These are phyloP conservation scores for Microplitis manilae DNA, from an alignment of 2,888 invertebrate genomes.

Conservation along the genomic window DNA sequence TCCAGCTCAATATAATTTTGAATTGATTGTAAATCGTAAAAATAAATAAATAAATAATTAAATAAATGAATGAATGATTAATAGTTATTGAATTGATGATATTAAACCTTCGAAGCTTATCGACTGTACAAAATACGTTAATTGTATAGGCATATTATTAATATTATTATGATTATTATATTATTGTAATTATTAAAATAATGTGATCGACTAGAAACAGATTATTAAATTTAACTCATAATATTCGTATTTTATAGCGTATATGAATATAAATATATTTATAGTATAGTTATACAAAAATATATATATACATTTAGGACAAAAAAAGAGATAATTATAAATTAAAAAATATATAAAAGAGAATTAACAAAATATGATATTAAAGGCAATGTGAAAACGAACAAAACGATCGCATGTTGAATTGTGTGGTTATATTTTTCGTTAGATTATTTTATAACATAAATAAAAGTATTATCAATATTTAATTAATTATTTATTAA, in stretches of 20 bases:
- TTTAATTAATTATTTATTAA: background rate
- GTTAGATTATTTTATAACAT: background rate
- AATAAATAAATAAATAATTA: conserved; percentile 46
- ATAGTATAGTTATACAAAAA: too few species aligned
- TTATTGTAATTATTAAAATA: conserved; percentile 58
- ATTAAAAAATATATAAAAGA: conserved; percentile 35
- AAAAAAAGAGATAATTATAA: conserved; percentile 39
- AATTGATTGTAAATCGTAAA: conserved; percentile 41
- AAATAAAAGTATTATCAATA: background rate
- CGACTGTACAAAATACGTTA: conserved; percentile 67
- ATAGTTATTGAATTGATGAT: conserved; percentile 52
- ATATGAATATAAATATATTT: conserved; percentile 8
- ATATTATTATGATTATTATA: conserved; percentile 57
- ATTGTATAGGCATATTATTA: conserved; percentile 61
- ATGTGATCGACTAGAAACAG: conserved; percentile 57
- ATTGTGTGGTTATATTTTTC: background rate
- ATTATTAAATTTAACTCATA: conserved; percentile 55
- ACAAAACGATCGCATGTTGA: conserved; percentile 40
- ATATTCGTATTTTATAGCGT: conserved; percentile 63
- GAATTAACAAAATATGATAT: conserved; percentile 39
- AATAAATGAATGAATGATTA: conserved; percentile 48
- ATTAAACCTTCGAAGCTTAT: conserved; percentile 64
- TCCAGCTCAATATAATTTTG: conserved; percentile 12
- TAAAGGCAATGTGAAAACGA: conserved; percentile 50
- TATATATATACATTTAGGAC: conserved; percentile 40